Base-by-base conservation (phyloP, 2,113 vertebrate genomes). In the rabbit (Oryctolagus cuniculus) region DNA sequence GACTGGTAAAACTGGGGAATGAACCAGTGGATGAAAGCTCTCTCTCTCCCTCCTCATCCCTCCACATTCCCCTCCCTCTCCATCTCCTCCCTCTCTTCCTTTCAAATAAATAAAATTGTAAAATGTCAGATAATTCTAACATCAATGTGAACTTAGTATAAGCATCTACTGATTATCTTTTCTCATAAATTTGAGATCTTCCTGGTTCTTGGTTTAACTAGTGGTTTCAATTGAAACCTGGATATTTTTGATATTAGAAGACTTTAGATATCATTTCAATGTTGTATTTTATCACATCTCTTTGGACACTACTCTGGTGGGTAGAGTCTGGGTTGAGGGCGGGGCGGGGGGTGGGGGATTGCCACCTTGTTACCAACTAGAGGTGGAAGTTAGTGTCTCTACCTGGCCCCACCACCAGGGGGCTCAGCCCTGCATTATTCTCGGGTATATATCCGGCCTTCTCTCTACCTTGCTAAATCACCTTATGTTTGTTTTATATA, bases 181-280 rank as follows among this genome's bases (percentile, higher is more conserved):
- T 87, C 78, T 93, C 51, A 75, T 61, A 88, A 31, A 25, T 93
- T 58, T 96, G 44, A 89, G 44, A 22, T 75, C 49, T 74, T 91
- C 53, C 53, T 85, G 31, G 70, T 27, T 94, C 69, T 90, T 83
- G 80, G 25, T 34, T 34, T 82, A 70, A 74, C 63, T 17, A 87
- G 36, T 79, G 27, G 61, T 84, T 94, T 55, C 29, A 85, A 36
- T 0, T 77, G 63, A 91, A 89, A 81, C 22, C 31, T 80, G 31
- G 69, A 38, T 34, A 64, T 72, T 90, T 87, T 77, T 51, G 0
- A 70, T 79, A 79, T 88, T 81, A 34, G 51, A 84, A 91, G 21
- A 87, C 44, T 75, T 67, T 90, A 27, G 19, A 49, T 87, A n/a
- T 96, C 64, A 91, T 73, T 67, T 90, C 67, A 94, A 61, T 73